Conservation (phyloP, 2,797 vertebrate species). For the Pachyuromys duprasi region DNA sequence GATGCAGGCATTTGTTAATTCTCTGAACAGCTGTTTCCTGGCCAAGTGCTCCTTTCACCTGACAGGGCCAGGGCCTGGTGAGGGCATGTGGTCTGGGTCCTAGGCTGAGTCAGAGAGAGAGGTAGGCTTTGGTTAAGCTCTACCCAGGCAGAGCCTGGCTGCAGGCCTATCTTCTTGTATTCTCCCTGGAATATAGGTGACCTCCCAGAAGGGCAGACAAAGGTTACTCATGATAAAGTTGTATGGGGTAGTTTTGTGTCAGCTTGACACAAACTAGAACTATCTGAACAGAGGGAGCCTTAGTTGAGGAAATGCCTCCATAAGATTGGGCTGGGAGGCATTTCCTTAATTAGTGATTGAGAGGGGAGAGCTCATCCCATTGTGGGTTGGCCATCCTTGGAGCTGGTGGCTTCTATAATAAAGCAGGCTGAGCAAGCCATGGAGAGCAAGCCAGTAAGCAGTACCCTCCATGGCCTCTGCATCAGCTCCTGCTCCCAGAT, state of each 20-base stretch:
- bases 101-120: neutral
- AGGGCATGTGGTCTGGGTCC: constrained; percentile 17
- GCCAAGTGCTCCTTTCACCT: constrained; percentile 72
- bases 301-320: neutral
- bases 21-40: constrained; percentile 65
- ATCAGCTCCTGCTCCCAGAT: too few relatives aligned
- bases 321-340: neutral
- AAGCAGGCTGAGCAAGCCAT: neutral
- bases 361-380: neutral
- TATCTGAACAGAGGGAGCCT: neutral
- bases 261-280: neutral
- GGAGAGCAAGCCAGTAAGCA: neutral
- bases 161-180: neutral
- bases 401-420: neutral
- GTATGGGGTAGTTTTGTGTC: neutral
- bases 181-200: fast-evolving
- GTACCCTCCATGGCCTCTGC: too few relatives aligned
- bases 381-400: neutral
- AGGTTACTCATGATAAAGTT: neutral
- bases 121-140: neutral
- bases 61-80: constrained; percentile 39
- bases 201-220: fast-evolving
- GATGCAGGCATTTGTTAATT: constrained; percentile 78
- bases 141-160: neutral
- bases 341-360: neutral